Percentiles rank a stretch among this genome's conserved stretches.
phyloP scores from a whole-genome alignment of 2,113 vertebrate genomes.

The Sapajus apella region DNA sequence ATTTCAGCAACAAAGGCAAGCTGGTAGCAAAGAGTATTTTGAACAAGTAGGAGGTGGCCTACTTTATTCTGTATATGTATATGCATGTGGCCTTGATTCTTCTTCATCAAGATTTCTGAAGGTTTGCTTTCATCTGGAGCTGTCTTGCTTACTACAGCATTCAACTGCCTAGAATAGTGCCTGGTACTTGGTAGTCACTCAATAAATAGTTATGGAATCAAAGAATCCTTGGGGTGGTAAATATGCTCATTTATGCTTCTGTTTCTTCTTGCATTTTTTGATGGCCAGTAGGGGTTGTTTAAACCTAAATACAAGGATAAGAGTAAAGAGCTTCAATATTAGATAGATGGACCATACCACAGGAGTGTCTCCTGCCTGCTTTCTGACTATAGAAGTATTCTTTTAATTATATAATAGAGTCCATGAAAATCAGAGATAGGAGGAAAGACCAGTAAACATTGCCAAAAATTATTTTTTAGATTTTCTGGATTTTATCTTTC shows the following conservation, averaged over 20 bases:
- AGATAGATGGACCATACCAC: neutral
- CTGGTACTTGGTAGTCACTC: neutral
- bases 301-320: neutral
- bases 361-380: neutral
- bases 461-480: neutral
- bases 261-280: neutral
- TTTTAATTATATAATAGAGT: neutral
- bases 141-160: neutral
- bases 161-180: neutral
- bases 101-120: neutral
- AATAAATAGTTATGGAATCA: neutral
- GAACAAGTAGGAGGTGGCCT: neutral
- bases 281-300: neutral
- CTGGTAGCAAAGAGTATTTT: constrained; percentile 17
- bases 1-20: constrained; percentile 22
- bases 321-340: neutral
- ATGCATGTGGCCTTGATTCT: neutral
- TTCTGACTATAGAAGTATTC: neutral
- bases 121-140: neutral
- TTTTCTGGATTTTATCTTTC: neutral
- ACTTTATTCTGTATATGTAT: neutral
- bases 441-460: neutral
- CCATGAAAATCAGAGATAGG: neutral
- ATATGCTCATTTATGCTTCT: neutral
- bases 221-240: neutral